phyloP scores from a whole-genome alignment of 2,113 vertebrate genomes.

The Trogon melanurus region DNA sequence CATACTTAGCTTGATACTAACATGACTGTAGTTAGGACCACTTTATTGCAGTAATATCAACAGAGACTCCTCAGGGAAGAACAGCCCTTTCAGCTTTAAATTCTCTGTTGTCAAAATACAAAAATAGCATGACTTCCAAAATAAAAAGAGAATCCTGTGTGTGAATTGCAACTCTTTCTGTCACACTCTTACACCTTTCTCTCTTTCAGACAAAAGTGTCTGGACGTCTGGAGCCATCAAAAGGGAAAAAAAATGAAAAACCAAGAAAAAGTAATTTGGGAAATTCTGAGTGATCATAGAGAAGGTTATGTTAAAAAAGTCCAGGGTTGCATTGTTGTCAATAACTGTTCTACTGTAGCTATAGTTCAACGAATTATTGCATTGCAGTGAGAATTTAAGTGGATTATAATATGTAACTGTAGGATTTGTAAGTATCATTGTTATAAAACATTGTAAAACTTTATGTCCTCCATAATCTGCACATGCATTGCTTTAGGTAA shows the following conservation, averaged over 20 bases:
- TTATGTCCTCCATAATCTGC: background rate
- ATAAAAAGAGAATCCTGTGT: background rate
- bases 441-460: background rate
- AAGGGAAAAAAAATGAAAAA: no score
- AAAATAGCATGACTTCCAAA: background rate
- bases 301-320: background rate
- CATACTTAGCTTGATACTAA: background rate
- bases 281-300: background rate
- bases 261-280: no score
- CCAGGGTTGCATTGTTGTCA: background rate
- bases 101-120: background rate
- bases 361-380: background rate
- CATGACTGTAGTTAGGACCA: background rate
- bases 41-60: background rate
- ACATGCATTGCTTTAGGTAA: background rate
- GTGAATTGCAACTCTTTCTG: background rate
- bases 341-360: background rate
- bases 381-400: background rate
- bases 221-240: background rate
- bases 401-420: background rate
- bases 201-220: background rate
- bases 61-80: background rate
- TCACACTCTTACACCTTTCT: background rate
- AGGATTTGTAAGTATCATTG: background rate
- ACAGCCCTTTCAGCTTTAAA: background rate